A percentile compares a stretch with the other conserved stretches of the same genome.
Evolutionary conservation across 2,888 invertebrate genomes (phyloP).

Genomic region (Chymomyza amoena): DNA sequence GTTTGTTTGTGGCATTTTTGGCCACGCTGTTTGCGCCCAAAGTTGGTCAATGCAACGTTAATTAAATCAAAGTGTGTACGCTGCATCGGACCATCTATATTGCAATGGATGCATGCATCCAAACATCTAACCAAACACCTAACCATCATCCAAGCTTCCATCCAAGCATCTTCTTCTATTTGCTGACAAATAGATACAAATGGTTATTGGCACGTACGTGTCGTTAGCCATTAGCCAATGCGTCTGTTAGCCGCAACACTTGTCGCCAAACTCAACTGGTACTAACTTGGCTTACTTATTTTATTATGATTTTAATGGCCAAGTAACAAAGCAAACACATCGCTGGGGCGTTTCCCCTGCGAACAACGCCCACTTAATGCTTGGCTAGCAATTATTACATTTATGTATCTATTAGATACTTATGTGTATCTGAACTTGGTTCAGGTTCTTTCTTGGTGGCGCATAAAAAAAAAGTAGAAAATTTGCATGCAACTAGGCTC

Average conservation of each 20-base stretch:
- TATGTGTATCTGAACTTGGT: background rate
- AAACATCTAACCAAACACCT: slow-evolving; percentile 15
- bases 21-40: slow-evolving; percentile 26
- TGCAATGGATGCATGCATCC: background rate
- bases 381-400: background rate
- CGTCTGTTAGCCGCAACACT: slow-evolving; percentile 43
- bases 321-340: slow-evolving; percentile 32
- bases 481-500: slow-evolving; percentile 42
- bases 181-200: slow-evolving; percentile 75
- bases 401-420: background rate
- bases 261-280: background rate
- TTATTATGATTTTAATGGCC: slow-evolving; percentile 36
- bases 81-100: background rate
- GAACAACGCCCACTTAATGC: slow-evolving; percentile 44
- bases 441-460: background rate
- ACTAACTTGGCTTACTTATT: slow-evolving; percentile 2
- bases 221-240: slow-evolving; percentile 68
- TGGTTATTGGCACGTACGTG: slow-evolving; percentile 73
- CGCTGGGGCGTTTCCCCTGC: slow-evolving; percentile 14
- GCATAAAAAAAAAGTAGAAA: background rate
- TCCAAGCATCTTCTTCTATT: background rate
- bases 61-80: slow-evolving; percentile 68
- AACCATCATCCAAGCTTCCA: slow-evolving; percentile 12
- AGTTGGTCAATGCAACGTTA: slow-evolving; percentile 75
- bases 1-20: background rate